A percentile compares a stretch with the other conserved stretches of the same genome.
These are phyloP conservation scores for Tetheella fluctuosa DNA, from an alignment of 2,888 invertebrate genomes.

Conservation along the genomic window DNA sequence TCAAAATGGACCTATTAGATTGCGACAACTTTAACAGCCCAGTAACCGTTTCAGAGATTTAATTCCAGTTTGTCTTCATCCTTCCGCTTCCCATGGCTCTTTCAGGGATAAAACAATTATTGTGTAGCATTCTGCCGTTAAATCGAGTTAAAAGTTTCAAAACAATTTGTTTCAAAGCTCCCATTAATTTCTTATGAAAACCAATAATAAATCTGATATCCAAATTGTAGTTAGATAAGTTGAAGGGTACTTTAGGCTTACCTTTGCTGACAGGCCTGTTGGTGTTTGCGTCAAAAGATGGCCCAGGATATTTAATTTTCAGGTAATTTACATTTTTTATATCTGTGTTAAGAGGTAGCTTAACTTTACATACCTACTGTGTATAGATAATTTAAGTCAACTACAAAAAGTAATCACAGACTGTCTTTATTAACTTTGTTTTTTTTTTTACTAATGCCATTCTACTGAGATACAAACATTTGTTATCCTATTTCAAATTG, in stretches of 20 bases:
- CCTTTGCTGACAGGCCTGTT: not conserved
- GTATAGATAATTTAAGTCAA: too few species aligned
- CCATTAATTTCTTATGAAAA: constrained; percentile 2
- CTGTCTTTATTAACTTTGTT: too few species aligned
- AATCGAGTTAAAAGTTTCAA: constrained; percentile 1
- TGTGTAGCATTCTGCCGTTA: constrained; percentile 1
- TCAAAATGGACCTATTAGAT: too few species aligned
- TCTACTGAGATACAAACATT: not conserved
- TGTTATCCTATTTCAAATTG: not conserved
- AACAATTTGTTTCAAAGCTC: not conserved
- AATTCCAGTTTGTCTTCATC: not conserved
- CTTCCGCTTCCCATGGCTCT: not conserved
- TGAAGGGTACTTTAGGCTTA: not conserved
- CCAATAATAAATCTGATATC: constrained; percentile 1
- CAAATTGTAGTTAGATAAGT: not conserved
- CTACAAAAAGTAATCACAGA: too few species aligned
- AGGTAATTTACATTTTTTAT: too few species aligned
- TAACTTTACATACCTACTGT: too few species aligned
- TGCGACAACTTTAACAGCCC: too few species aligned
- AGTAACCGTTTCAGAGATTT: not conserved
- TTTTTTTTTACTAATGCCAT: too few species aligned
- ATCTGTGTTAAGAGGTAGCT: too few species aligned
- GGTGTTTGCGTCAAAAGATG: too few species aligned
- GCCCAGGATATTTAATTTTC: too few species aligned
- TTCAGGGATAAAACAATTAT: constrained; percentile 5